A percentile compares a stretch with the other conserved stretches of the same genome.
Conservation (phyloP, 1,140 invertebrate species). For the Drosophila sulfurigaster region DNA sequence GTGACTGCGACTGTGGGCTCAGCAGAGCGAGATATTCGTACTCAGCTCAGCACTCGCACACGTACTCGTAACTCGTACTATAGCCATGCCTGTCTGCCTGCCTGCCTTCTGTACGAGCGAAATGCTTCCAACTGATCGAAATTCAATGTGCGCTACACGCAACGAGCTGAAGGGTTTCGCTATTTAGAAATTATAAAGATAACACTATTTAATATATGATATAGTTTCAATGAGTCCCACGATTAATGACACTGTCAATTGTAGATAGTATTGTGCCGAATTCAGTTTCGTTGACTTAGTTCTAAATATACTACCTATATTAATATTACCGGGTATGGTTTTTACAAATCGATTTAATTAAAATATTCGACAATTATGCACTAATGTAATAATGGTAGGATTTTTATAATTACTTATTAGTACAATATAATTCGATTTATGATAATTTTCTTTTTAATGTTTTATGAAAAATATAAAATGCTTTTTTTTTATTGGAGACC, state of each 20-base stretch:
- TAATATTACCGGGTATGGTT: too few relatives aligned
- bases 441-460: too few relatives aligned
- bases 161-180: constrained; percentile 3
- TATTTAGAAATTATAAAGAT: neutral
- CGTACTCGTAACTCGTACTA: constrained; percentile 22
- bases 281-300: neutral
- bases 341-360: too few relatives aligned
- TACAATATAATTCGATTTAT: too few relatives aligned
- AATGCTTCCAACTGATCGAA: constrained; percentile 48
- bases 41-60: constrained; percentile 12
- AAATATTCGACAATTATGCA: too few relatives aligned
- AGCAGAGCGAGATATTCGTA: constrained; percentile 71
- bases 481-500: too few relatives aligned
- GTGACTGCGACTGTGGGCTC: constrained; percentile 60
- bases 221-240: neutral
- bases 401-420: too few relatives aligned
- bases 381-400: too few relatives aligned
- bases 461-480: too few relatives aligned
- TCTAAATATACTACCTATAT: too few relatives aligned
- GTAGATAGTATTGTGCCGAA: neutral
- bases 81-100: neutral
- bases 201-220: neutral
- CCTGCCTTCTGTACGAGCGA: constrained; percentile 27
- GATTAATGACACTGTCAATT: neutral
- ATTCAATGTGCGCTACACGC: constrained; percentile 32